phyloP scores from a whole-genome alignment of 1,140 invertebrate genomes.

The Hypsibius dujardini region DNA sequence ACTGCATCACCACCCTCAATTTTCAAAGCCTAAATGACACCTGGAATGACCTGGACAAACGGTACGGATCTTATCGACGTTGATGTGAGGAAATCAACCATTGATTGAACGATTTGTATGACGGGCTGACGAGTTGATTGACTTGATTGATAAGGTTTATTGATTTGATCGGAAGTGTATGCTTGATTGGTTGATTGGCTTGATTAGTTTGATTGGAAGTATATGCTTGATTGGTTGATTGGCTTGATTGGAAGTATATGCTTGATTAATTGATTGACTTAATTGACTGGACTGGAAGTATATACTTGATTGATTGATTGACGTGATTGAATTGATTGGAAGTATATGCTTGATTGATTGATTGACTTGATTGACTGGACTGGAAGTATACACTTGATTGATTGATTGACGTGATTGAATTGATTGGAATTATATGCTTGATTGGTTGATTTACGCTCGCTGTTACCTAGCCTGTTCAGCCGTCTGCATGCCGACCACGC shows the following conservation, averaged over 20 bases:
- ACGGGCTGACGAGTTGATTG: no score
- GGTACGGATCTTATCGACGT: not conserved
- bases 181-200: not conserved
- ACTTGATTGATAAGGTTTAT: not conserved
- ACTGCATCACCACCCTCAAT: not conserved
- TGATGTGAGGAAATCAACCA: no score
- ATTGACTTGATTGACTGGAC: no score
- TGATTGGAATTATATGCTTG: no score
- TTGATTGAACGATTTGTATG: no score
- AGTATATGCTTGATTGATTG: no score
- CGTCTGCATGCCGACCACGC: not conserved
- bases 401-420: no score
- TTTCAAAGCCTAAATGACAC: not conserved
- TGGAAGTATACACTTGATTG: no score
- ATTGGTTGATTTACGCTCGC: not conserved
- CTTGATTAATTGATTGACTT: no score
- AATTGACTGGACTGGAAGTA: no score
- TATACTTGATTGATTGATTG: no score
- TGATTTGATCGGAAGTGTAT: not conserved
- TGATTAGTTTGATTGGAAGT: not conserved
- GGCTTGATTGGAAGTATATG: not conserved
- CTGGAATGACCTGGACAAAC: constrained; percentile 4
- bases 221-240: not conserved
- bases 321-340: no score
- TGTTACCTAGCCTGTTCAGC: not conserved